Evolutionary conservation across 1,140 invertebrate genomes (phyloP).

Genomic region (Pygmarrhopalites habei): DNA sequence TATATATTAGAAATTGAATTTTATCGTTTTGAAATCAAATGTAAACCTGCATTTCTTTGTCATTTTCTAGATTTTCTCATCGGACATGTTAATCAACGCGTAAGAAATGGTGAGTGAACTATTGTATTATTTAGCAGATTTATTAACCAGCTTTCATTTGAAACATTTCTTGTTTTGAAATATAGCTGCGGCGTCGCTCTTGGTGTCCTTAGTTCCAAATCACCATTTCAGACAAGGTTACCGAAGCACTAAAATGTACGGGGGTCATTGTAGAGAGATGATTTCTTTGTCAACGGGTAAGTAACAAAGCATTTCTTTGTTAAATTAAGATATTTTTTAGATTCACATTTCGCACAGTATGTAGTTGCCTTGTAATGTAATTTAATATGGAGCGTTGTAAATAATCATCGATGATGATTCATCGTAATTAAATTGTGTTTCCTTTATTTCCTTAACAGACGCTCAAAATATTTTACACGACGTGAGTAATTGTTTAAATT

Average conservation of each 20-base stretch:
- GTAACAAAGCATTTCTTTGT: no score
- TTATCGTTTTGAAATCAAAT: no score
- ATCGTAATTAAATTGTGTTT: no score
- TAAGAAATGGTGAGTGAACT: slow-evolving; percentile 59
- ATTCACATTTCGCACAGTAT: no score
- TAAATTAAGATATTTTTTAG: no score
- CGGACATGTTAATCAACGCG: slow-evolving; percentile 73
- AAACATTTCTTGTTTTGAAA: slow-evolving; percentile 31
- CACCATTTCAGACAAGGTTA: slow-evolving; percentile 80
- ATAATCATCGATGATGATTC: no score
- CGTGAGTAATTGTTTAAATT: no score
- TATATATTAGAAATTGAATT: no score
- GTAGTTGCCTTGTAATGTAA: no score
- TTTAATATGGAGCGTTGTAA: no score
- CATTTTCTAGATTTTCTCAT: slow-evolving; percentile 82
- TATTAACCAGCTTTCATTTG: not conserved
- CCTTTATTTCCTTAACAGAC: no score
- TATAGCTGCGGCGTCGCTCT: slow-evolving; percentile 70
- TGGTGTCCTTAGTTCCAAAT: slow-evolving; percentile 81
- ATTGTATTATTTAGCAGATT: not conserved
- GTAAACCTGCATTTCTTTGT: no score
- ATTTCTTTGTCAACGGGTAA: slow-evolving; percentile 47
- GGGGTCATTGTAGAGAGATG: slow-evolving; percentile 41
- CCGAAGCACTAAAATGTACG: slow-evolving; percentile 48
- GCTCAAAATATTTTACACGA: slow-evolving; percentile 73